phyloP scores from a whole-genome alignment of 2,113 vertebrate species.

The Patagioenas fasciata region DNA sequence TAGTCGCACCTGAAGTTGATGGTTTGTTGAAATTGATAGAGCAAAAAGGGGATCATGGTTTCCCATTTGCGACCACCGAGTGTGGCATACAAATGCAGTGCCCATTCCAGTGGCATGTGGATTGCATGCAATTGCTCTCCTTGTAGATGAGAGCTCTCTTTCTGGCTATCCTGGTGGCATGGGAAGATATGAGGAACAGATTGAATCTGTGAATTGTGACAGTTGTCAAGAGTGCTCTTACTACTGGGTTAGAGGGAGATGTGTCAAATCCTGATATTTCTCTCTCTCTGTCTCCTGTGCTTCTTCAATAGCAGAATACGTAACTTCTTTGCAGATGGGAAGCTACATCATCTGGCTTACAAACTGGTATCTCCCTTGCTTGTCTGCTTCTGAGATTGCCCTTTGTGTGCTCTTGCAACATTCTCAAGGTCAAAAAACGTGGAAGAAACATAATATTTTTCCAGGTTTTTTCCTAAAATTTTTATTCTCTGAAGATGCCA shows the following conservation, averaged over 20 bases:
- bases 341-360: background rate
- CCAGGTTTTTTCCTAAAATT: background rate
- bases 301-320: background rate
- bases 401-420: background rate
- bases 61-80: background rate
- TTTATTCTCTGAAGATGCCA: background rate
- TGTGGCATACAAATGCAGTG: background rate
- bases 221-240: background rate
- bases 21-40: background rate
- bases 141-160: background rate
- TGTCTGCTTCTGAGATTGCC: background rate
- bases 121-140: background rate
- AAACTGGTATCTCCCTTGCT: background rate
- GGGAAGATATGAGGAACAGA: background rate
- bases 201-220: background rate
- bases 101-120: accelerated
- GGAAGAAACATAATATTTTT: background rate
- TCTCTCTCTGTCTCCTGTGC: background rate
- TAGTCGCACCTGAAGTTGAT: background rate
- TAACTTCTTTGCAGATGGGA: background rate
- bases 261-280: background rate
- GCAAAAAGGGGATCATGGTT: background rate
- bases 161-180: background rate
- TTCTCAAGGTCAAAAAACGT: constrained; percentile 14
- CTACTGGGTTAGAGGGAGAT: background rate